Evolutionary conservation across 2,888 invertebrate genomes (phyloP).

Genomic region (Cheilosia scutellata): DNA sequence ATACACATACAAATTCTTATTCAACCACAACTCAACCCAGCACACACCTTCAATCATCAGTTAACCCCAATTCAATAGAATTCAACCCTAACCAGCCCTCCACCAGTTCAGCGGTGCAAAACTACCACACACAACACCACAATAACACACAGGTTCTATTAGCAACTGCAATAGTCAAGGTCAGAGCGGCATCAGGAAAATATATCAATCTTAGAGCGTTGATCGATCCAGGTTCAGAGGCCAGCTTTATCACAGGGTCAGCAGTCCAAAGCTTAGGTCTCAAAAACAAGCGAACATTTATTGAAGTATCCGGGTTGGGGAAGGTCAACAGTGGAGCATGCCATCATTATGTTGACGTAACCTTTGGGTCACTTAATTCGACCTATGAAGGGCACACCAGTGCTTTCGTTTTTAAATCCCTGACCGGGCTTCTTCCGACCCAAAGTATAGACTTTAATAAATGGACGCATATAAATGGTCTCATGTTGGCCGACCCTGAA

Average conservation of each 20-base stretch:
- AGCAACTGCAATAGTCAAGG: background rate
- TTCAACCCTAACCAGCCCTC: too few species aligned
- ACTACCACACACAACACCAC: background rate
- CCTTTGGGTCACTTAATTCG: background rate
- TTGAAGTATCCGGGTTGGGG: conserved; percentile 23
- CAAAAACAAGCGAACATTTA: background rate
- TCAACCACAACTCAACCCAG: too few species aligned
- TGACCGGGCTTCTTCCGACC: conserved; percentile 11
- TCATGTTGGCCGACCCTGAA: background rate
- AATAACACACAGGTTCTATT: conserved; percentile 14
- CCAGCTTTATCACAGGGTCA: background rate
- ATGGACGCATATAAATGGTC: background rate
- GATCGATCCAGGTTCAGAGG: conserved; percentile 17
- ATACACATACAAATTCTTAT: too few species aligned
- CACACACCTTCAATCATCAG: too few species aligned
- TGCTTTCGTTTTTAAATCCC: conserved; percentile 8
- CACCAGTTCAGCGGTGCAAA: too few species aligned
- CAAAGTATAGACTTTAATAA: background rate
- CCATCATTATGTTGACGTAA: background rate
- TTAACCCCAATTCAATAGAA: too few species aligned
- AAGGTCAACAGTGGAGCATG: conserved; percentile 28
- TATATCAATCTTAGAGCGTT: conserved; percentile 8
- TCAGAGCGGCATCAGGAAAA: background rate
- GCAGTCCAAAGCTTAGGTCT: background rate
- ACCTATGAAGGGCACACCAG: background rate